Evolutionary conservation across 2,888 invertebrate species (phyloP).

Genomic region (Orchesellides sinensis): DNA sequence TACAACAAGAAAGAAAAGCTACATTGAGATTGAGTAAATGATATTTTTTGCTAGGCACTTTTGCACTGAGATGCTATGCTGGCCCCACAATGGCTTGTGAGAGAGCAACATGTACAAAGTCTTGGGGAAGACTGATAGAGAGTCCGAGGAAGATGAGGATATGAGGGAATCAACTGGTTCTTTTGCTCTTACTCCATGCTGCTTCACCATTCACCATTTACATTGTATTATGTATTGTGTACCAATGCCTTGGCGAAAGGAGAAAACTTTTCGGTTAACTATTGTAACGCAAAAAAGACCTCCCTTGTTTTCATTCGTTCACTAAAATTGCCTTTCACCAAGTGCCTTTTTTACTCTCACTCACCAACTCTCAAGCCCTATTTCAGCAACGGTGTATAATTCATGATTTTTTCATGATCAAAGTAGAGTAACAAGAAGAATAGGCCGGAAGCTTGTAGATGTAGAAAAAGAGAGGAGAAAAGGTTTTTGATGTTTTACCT

Average conservation of each 20-base stretch:
- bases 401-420: conserved; percentile 9
- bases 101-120: conserved; percentile 10
- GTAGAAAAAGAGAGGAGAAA: too few relatives aligned
- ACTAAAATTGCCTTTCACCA: background rate
- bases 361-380: background rate
- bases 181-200: background rate
- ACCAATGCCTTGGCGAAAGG: background rate
- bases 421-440: conserved; percentile 1
- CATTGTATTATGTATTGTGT: background rate
- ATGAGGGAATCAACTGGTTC: conserved; percentile 19
- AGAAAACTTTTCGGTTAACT: background rate
- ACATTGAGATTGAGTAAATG: background rate
- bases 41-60: background rate
- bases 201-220: background rate
- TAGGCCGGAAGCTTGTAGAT: background rate
- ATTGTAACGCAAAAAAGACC: too few relatives aligned
- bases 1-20: background rate
- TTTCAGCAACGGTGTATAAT: background rate
- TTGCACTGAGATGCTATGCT: background rate
- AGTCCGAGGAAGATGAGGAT: background rate
- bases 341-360: background rate
- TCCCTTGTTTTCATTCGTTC: too few relatives aligned
- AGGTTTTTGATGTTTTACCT: conserved; percentile 3
- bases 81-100: conserved; percentile 8
- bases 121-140: conserved; percentile 12